Conservation (phyloP, 23 tunicate genomes). For the Trididemnum miniatum region DNA sequence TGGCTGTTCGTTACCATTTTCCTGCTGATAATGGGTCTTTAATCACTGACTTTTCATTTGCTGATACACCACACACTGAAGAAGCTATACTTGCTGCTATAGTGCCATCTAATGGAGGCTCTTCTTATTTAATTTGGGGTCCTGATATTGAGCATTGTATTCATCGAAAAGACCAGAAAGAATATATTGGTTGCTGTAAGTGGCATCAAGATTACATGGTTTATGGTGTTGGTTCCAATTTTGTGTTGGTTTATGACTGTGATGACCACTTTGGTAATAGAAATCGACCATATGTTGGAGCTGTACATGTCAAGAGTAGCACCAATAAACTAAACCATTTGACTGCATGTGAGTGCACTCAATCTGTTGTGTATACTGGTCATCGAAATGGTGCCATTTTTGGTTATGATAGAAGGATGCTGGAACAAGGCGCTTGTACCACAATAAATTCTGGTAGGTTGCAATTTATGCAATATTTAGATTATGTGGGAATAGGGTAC, state of each 20-base stretch:
- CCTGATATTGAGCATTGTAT: background rate
- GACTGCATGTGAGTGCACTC: background rate
- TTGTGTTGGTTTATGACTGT: background rate
- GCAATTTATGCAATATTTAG: background rate
- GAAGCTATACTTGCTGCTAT: background rate
- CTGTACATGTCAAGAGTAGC: background rate
- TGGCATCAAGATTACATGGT: slow-evolving; percentile 7
- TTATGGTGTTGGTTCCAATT: background rate
- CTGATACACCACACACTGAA: background rate
- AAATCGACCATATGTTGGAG: background rate
- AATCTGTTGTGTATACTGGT: background rate
- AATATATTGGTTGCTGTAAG: background rate
- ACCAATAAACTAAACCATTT: background rate
- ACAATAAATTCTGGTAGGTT: background rate
- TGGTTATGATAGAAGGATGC: slow-evolving; percentile 6
- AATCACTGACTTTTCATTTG: slow-evolving; percentile 21
- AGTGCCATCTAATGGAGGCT: background rate
- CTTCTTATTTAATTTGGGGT: background rate
- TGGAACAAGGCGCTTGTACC: background rate
- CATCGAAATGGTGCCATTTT: background rate
- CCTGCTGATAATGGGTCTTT: background rate
- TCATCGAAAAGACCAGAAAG: background rate
- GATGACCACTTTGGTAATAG: background rate
- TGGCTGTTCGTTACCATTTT: background rate
- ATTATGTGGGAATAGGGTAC: too few relatives aligned